Evolutionary conservation across 2,888 invertebrate genomes (phyloP).

Genomic region (Phytoseiulus persimilis): DNA sequence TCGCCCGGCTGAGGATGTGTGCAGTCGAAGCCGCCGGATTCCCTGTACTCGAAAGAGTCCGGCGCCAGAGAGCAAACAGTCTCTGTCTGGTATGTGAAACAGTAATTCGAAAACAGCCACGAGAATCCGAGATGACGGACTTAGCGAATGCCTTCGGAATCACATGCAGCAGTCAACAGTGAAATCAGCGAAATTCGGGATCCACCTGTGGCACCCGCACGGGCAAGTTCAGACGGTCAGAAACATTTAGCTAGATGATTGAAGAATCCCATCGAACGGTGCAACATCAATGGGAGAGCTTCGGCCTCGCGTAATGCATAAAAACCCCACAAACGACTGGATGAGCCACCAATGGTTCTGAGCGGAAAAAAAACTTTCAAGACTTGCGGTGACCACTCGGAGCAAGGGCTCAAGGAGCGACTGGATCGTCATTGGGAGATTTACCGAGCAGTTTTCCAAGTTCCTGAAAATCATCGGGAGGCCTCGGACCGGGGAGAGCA

Average conservation of each 20-base stretch:
- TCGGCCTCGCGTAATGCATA: too few species aligned
- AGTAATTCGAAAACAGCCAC: not conserved
- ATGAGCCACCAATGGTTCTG: not conserved
- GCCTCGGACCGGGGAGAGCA: not conserved
- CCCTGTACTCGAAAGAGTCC: slow-evolving; percentile 33
- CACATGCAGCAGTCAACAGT: not conserved
- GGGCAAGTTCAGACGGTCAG: not conserved
- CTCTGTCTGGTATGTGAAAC: slow-evolving; percentile 35
- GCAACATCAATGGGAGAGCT: too few species aligned
- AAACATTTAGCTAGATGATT: not conserved
- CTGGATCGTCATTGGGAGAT: too few species aligned
- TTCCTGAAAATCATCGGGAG: too few species aligned
- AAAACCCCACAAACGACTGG: not conserved
- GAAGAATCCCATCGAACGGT: too few species aligned
- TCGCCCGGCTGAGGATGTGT: not conserved
- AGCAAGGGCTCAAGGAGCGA: too few species aligned
- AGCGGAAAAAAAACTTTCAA: too few species aligned
- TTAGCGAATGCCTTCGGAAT: not conserved
- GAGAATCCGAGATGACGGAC: not conserved
- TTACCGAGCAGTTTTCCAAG: too few species aligned
- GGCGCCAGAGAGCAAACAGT: slow-evolving; percentile 34
- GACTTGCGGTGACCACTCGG: too few species aligned
- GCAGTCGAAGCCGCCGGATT: slow-evolving; percentile 5
- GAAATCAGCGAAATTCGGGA: not conserved
- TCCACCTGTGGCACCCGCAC: not conserved